Base-by-base conservation (phyloP, 2,113 vertebrate genomes). In the Sylvietta virens region DNA sequence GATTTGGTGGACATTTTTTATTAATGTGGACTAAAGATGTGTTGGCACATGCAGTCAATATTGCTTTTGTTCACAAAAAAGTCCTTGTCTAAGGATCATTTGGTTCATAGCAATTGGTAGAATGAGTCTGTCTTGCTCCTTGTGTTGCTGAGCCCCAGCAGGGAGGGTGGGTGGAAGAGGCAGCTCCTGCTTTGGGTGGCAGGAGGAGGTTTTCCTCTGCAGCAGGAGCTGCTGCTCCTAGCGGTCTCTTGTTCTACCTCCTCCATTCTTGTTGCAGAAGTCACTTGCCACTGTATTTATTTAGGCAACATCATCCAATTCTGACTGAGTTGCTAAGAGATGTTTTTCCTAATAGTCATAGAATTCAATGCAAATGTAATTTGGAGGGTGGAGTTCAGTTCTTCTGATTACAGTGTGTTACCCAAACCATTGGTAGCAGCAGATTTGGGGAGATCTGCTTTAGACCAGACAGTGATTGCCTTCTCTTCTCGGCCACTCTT, bases 121-220 rank as follows among this genome's bases (percentile, higher is more conserved):
- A 92, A 85, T 33, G 8, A 39, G 42, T 82, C 28, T 28, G 0
- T 74, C 27, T 62, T 88, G 20, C 47, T 79, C 13, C 15, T 45
- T 30, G 16, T 21, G 37, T 13, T 24, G 31, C 21, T 0, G 0
- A 56, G 13, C 18, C 17, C 22, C 13, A 60, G 20, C 23, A 54
- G 33, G 35, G 30, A 50, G 44, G 30, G 33, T 5, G 6, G 13
- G 9, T 51, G 7, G 28, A 95, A 72, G 57, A 76, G 31, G 30
- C 61, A 74, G 15, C 11, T 88, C 11, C n/a, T 85, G 31, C 22
- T 57, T 17, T 4, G 1, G 3, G 4, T 16, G 1, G 54, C 40
- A 70, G 58, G 31, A 60, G 56, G 16, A 42, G 7, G 17, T 42
- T 74, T 40, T 74, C 24, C 13, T 64, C 11, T 79, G 40, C 56